Evolutionary conservation across 1,140 invertebrate genomes (phyloP), one percentile per base, ranked within the genome.

Genomic region (Eumeta japonica): DNA sequence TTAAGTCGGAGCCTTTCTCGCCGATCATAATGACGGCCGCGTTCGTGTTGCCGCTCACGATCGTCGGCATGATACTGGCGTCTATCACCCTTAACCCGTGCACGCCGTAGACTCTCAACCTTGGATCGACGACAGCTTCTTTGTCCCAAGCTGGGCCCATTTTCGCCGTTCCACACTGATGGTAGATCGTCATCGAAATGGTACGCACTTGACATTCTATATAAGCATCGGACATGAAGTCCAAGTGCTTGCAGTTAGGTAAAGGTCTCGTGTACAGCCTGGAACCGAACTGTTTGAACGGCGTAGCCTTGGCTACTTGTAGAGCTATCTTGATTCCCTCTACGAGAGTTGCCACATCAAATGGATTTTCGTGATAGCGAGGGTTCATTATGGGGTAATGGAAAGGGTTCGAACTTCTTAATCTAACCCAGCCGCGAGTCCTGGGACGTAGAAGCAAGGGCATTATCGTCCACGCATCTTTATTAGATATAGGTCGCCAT

Each of bases 1-100:
- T 88, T 47, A 92, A 64, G 72, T 92, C 89, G 0, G 88, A 79
- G 2, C 86, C 89, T 64, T 90, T 91, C 56, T 93, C 90, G 1
- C 79, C 90, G 17, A 93, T 90, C 89, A 92, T 92, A 27, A 92
- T 89, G 3, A 83, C 80, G 2, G 90, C 87, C 0, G 89, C 90
- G 66, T 92, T 91, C 0, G 89, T 91, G 52, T 92, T 91, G 2
- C 90, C 89, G 45, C 79, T 81, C 76, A 62, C 82, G 58, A 93
- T 89, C 0, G 84, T 88, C 0, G 92, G 92, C 89, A 94, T 93
- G 39, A 94, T 88, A 36, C 88, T 91, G 3, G 89, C 89, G 59
- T 94, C 92, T 28, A 91, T 87, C 10, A 94, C 89, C 27, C 92
- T 76, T 3, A 94, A 68, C 11, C 87, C 86, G 16, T 81, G 58